These are phyloP conservation scores for Camelus dromedarius DNA, from an alignment of 2,113 vertebrate species.

Conservation along the genomic window DNA sequence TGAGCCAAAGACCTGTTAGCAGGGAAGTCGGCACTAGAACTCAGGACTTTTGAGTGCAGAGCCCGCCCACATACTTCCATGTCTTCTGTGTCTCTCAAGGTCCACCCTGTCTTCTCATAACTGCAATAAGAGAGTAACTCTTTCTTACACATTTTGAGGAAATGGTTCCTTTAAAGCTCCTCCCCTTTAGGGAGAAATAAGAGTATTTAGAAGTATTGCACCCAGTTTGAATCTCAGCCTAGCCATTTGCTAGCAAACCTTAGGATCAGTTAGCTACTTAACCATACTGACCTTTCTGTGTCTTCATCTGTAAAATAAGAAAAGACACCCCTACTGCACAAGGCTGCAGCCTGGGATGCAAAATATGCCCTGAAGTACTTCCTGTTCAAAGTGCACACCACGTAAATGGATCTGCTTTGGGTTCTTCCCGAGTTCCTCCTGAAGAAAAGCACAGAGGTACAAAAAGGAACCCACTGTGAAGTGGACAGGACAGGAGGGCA, in stretches of 20 bases:
- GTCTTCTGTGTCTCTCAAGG: not conserved
- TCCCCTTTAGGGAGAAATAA: not conserved
- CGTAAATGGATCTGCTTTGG: not conserved
- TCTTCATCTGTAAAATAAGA: not conserved
- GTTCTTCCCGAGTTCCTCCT: not conserved
- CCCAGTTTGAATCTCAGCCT: not conserved
- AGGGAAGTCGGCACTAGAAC: not conserved
- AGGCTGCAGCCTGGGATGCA: not conserved
- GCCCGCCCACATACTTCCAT: too few species aligned
- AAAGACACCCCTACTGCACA: not conserved
- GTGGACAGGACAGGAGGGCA: not conserved
- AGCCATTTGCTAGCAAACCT: not conserved
- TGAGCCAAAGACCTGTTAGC: not conserved
- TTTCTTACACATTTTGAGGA: not conserved
- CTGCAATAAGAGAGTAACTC: not conserved
- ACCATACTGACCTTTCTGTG: not conserved
- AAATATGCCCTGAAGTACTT: not conserved
- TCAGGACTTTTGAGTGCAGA: not conserved
- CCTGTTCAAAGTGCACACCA: not conserved
- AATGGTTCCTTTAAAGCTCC: not conserved
- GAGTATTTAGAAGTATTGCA: not conserved
- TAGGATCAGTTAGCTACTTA: not conserved
- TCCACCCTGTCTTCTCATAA: not conserved
- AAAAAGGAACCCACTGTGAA: not conserved
- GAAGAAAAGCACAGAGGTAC: not conserved